A percentile compares a stretch with the other conserved stretches of the same genome.
Evolutionary conservation across 2,888 invertebrate genomes (phyloP).

Genomic region (Erebia epiphron): DNA sequence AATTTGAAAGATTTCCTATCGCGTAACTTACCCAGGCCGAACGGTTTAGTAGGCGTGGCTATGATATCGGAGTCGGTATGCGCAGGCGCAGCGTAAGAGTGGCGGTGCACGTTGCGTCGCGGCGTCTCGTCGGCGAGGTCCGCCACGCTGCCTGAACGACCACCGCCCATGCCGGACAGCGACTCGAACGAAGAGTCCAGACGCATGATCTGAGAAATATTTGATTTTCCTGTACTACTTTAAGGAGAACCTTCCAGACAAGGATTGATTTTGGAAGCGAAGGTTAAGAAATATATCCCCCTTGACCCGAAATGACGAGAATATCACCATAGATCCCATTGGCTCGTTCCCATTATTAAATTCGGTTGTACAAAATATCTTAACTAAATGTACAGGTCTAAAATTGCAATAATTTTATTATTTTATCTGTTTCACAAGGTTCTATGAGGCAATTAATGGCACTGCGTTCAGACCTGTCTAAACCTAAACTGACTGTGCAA

Average conservation of each 20-base stretch:
- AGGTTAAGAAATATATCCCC: neutral
- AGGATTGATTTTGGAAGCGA: neutral
- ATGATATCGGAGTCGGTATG: constrained; percentile 77
- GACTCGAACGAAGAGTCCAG: constrained; percentile 92
- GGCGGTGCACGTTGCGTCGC: constrained; percentile 73
- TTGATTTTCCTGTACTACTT: neutral
- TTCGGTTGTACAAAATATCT: too few species aligned
- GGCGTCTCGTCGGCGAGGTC: constrained; percentile 88
- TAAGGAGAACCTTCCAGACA: neutral
- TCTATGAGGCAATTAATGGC: too few species aligned
- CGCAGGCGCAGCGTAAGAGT: constrained; percentile 82
- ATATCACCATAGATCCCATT: neutral
- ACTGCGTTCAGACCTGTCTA: too few species aligned
- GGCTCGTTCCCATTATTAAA: neutral
- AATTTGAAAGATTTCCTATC: neutral
- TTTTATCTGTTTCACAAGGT: too few species aligned
- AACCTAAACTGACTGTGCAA: too few species aligned
- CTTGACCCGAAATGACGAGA: neutral
- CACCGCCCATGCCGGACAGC: constrained; percentile 84
- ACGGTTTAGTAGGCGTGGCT: constrained; percentile 87
- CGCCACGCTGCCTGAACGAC: constrained; percentile 92
- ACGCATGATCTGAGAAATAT: constrained; percentile 87
- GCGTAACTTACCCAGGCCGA: constrained; percentile 90
- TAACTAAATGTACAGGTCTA: too few species aligned
- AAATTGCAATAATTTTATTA: too few species aligned